Evolutionary conservation across 53 echinoderm and acorn worm species (phyloP), one percentile per base, ranked within the genome.

Genomic region (Arbacia lixula): DNA sequence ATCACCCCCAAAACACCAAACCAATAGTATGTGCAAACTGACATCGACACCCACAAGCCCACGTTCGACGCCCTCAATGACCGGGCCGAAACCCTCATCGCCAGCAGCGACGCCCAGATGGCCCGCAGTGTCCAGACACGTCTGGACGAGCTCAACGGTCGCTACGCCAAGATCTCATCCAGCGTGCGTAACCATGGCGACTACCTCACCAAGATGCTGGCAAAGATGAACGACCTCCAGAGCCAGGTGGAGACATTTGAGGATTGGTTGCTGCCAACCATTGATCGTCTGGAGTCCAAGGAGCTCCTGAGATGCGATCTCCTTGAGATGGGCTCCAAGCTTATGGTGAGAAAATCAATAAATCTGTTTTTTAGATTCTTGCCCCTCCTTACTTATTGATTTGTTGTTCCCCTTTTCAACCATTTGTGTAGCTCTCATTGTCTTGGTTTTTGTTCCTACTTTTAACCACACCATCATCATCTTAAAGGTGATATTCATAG

Each of bases 251-350:
- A 99, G 29, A 54, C 38, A 50, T 91, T 99, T 62, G 99, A 99
- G 66, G 99, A 99, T 62, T 99, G 99, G 99, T 85, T 99, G 6
- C 56, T 99, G 53, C 99, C 99, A 14, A 92, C 90, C 85, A 94
- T 99, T 8, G 92, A 95, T 35, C 84, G 82, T 53, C 65, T 99
- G 85, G 92, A 92, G 36, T 90, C 99, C 32, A 94, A 89, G 74
- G 99, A 99, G 28, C 92, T 99, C 16, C 77, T 84, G 31, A 69
- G 91, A 28, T 90, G 94, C 91, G 99, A 95, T 36, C 68, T 99
- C 1, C 82, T 99, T 56, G 94, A 94, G 65, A 86, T 99, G 52
- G 99, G 99, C 22, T 92, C 90, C 57, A 88, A 67, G 53, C 83
- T 99, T 12, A 92, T 99, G 91, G 99, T 99, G 79, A 89, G 85